Evolutionary conservation across 2,797 vertebrate genomes (phyloP).

Genomic region (Sebastiscus tertius): DNA sequence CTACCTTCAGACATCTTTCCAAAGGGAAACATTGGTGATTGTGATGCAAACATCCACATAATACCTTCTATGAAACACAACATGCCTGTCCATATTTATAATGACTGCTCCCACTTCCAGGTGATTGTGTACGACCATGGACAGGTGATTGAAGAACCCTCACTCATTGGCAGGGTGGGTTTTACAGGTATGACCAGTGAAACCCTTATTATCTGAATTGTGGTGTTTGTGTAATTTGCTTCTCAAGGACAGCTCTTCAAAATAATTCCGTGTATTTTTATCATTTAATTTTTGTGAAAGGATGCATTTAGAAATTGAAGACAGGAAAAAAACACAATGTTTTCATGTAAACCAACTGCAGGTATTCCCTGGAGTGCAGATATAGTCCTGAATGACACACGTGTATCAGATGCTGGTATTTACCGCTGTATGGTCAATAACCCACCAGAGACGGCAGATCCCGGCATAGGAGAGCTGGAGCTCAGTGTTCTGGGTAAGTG

Average conservation of each 20-base stretch:
- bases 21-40: neutral
- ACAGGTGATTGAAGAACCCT: constrained; percentile 84
- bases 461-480: constrained; percentile 82
- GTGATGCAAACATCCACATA: neutral
- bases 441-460: constrained; percentile 82
- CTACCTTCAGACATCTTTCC: neutral
- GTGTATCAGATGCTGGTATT: constrained; percentile 80
- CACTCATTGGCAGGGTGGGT: constrained; percentile 81
- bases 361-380: constrained; percentile 84
- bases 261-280: neutral
- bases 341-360: neutral
- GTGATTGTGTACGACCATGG: constrained; percentile 87
- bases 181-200: constrained; percentile 73
- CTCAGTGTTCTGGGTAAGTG: constrained; percentile 83
- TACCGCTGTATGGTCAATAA: constrained; percentile 89
- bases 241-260: neutral
- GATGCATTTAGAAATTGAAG: neutral
- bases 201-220: neutral
- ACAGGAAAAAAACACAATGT: neutral
- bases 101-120: constrained; percentile 56
- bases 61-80: neutral
- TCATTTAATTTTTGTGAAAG: neutral
- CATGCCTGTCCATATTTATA: neutral
- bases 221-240: neutral
- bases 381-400: constrained; percentile 83